Percentiles rank a stretch among this genome's conserved stretches.
Conservation (phyloP, 1,140 invertebrate genomes). For the Caenorhabditis latens region DNA sequence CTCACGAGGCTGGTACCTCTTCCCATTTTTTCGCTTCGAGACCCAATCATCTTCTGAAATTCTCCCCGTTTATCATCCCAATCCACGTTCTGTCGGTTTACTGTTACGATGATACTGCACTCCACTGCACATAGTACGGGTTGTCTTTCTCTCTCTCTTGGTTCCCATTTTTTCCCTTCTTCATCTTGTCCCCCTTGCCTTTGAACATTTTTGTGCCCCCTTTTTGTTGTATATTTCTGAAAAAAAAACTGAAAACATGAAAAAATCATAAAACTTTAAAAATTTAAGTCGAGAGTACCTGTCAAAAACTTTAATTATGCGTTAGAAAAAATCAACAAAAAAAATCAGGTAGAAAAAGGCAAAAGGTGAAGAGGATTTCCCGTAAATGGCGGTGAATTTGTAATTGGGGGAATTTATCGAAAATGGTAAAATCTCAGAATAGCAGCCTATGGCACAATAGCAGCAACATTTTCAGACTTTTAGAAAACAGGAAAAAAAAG, state of each 20-base stretch:
- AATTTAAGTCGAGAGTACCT: not conserved
- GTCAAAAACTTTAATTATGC: too few relatives aligned
- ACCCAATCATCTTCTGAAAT: not conserved
- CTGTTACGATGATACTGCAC: constrained; percentile 1
- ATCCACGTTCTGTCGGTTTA: too few relatives aligned
- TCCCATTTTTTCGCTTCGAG: not conserved
- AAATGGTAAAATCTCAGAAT: not conserved
- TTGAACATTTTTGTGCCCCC: not conserved
- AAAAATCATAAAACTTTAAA: constrained; percentile 9
- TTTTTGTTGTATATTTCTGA: not conserved
- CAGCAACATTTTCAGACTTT: too few relatives aligned
- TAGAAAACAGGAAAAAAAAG: not conserved
- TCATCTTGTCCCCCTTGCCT: not conserved
- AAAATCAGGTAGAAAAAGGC: too few relatives aligned
- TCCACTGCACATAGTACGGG: not conserved
- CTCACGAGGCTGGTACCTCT: constrained; percentile 49
- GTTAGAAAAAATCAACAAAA: too few relatives aligned
- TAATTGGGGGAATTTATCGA: not conserved
- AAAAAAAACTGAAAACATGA: constrained; percentile 21
- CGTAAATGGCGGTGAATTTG: not conserved
- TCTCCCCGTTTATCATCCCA: not conserved
- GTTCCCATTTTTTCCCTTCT: not conserved
- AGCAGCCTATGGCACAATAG: constrained; percentile 7
- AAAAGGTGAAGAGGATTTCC: not conserved
- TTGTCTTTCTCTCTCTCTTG: not conserved